phyloP scores from a whole-genome alignment of 2,888 invertebrate species.

The Argyresthia goedartella region DNA sequence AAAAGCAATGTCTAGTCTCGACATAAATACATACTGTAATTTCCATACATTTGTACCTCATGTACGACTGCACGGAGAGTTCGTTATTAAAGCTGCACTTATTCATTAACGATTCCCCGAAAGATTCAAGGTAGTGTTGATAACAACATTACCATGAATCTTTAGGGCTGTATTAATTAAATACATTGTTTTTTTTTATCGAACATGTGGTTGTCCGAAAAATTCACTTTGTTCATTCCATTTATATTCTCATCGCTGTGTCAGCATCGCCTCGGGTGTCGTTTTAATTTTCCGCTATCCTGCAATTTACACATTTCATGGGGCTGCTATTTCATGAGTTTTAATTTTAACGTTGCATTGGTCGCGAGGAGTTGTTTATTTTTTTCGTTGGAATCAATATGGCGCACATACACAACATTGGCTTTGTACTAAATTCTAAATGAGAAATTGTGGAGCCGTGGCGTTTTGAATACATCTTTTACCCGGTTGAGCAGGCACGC shows the following conservation, averaged over 20 bases:
- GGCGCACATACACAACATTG: constrained; percentile 16
- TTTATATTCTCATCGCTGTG: constrained; percentile 6
- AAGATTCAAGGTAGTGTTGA: too few relatives aligned
- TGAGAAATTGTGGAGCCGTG: not conserved
- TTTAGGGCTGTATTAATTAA: too few relatives aligned
- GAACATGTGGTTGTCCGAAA: not conserved
- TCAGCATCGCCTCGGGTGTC: constrained; percentile 28
- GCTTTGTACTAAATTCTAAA: not conserved
- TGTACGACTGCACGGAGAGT: not conserved
- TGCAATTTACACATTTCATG: constrained; percentile 32
- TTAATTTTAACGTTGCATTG: constrained; percentile 17
- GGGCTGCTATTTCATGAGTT: constrained; percentile 22
- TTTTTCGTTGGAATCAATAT: constrained; percentile 1
- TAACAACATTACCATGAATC: too few relatives aligned
- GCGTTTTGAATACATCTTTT: not conserved
- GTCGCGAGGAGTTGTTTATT: constrained; percentile 2
- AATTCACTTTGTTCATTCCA: not conserved
- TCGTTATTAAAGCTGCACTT: too few relatives aligned
- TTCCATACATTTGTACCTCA: too few relatives aligned
- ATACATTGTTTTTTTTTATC: not conserved
- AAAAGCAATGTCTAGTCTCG: too few relatives aligned
- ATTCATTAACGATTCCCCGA: too few relatives aligned
- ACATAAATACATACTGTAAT: too few relatives aligned
- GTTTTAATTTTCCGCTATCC: constrained; percentile 48
- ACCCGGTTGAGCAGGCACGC: not conserved